A percentile compares a stretch with the other conserved stretches of the same genome.
Evolutionary conservation across 2,797 vertebrate genomes (phyloP).

Genomic region (Eidolon dupreanum): DNA sequence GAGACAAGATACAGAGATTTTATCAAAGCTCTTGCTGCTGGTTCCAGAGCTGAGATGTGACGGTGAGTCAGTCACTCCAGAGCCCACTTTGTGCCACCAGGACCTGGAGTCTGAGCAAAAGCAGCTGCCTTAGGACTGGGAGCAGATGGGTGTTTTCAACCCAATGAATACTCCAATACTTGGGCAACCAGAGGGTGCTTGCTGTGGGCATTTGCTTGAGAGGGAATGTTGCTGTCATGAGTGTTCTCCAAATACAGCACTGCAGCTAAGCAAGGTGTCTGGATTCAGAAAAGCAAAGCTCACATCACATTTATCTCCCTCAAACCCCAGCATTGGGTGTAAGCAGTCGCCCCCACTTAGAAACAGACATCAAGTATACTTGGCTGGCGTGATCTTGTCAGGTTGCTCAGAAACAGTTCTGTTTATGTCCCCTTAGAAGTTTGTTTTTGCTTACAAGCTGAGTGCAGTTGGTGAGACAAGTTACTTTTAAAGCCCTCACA

Average conservation of each 20-base stretch:
- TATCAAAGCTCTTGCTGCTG: not conserved
- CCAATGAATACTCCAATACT: too few relatives aligned
- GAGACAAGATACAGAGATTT: not conserved
- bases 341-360: slow-evolving; percentile 61
- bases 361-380: slow-evolving; percentile 37
- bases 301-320: too few relatives aligned
- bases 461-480: not conserved
- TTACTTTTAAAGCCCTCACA: not conserved
- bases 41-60: not conserved
- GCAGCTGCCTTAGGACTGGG: not conserved
- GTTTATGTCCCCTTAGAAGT: slow-evolving; percentile 49
- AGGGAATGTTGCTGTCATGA: not conserved
- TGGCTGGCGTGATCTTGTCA: slow-evolving; percentile 58
- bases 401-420: slow-evolving; percentile 69
- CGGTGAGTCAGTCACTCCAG: not conserved
- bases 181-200: not conserved
- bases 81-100: not conserved
- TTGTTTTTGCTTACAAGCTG: not conserved
- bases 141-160: not conserved
- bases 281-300: not conserved
- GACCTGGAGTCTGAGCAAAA: not conserved
- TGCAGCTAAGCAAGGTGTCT: not conserved
- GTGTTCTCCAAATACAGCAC: not conserved
- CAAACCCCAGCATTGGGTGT: not conserved
- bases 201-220: not conserved